Base-by-base conservation (phyloP, 2,797 vertebrate species). In the Enteromius mattozi region DNA sequence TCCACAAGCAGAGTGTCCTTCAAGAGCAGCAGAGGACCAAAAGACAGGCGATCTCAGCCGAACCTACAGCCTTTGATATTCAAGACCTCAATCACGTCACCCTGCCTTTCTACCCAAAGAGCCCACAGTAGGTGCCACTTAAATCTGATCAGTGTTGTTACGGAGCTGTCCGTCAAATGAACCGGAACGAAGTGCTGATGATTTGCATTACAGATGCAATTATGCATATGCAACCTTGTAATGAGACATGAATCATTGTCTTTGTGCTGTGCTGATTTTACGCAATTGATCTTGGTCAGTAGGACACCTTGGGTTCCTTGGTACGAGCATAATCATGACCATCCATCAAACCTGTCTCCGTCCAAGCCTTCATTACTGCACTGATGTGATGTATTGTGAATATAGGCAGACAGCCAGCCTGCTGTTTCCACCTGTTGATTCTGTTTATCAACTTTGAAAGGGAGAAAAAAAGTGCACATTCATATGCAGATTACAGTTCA, bases 31-130 rank as follows among this genome's bases (percentile, higher is more conserved):
- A 96, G 86, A 93, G 97, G 89, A 99, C 96, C 94, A 99, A 99
- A 92, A 91, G 97, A 69, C 97, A 98, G 95, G 97, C 97, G 81
- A 99, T 99, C 90, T 98, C 97, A 0, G 97, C 97, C 0, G 97
- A 99, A 89, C 97, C 98, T 88, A 97, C 97, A 7, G 97, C 96
- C 87, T 96, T 96, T 82, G 95, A 98, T 92, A 94, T 98, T 92
- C 96, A 95, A 89, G 96, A 97, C 71, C 96, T 99, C 87, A 97
- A 96, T 94, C 97, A 97, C 85, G 97, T 98, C 93, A 97, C 97
- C 21, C 96, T 98, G 85, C 96, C 98, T 42, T 98, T 97, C 96
- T 97, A 97, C 94, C 96, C 96, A 90, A 99, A 99, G 95, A 99
- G 97, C 91, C 95, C 96, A 88, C 94, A 97, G 97, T 99, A 97